These are phyloP conservation scores for Diogma glabrata DNA, from an alignment of 2,888 invertebrate genomes.

Conservation along the genomic window DNA sequence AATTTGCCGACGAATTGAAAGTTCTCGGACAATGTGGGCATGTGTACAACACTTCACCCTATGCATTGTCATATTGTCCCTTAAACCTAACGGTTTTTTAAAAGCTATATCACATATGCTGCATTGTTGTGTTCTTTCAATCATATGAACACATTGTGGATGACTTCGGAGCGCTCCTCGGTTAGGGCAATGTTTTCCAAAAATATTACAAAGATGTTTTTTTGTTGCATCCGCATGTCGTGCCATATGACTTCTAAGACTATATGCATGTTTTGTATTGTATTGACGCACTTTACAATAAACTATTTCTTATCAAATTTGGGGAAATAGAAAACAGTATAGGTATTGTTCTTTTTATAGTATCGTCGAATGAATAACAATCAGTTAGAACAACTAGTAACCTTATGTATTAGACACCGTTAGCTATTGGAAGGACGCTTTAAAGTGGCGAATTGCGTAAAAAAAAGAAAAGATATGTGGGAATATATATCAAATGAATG, in stretches of 20 bases:
- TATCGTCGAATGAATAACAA: too few species aligned
- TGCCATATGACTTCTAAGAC: constrained; percentile 31
- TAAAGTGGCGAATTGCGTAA: too few species aligned
- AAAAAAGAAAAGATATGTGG: too few species aligned
- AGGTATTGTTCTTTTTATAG: too few species aligned
- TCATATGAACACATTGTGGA: constrained; percentile 30
- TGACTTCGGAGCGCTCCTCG: constrained; percentile 30
- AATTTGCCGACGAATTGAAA: constrained; percentile 36
- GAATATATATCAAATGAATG: too few species aligned
- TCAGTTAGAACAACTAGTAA: too few species aligned
- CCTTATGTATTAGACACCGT: too few species aligned
- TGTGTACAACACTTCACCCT: constrained; percentile 33
- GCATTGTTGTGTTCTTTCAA: constrained; percentile 29
- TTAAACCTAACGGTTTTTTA: constrained; percentile 21
- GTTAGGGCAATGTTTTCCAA: constrained; percentile 24
- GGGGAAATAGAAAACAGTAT: too few species aligned
- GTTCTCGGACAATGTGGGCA: constrained; percentile 35
- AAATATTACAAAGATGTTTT: constrained; percentile 28
- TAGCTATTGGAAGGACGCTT: too few species aligned
- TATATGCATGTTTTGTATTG: constrained; percentile 32
- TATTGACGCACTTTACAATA: too few species aligned
- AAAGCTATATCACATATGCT: constrained; percentile 33
- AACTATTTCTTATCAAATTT: too few species aligned
- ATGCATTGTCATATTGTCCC: constrained; percentile 36
- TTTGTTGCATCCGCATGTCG: constrained; percentile 28